These are phyloP conservation scores for Aethina tumida DNA, from an alignment of 1,140 invertebrate species.

Conservation along the genomic window DNA sequence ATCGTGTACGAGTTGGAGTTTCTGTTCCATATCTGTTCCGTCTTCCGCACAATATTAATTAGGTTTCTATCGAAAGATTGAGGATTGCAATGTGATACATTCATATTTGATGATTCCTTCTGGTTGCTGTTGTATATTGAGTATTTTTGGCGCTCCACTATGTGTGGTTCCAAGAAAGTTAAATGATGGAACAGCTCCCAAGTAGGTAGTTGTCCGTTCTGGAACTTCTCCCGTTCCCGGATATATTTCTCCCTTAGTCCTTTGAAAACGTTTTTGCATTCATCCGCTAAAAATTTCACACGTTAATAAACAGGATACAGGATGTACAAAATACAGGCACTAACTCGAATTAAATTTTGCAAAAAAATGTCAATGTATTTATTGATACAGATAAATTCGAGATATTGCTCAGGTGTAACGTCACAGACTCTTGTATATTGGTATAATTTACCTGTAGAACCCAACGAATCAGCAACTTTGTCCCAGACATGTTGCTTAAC, in stretches of 20 bases:
- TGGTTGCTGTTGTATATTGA: slow-evolving; percentile 4
- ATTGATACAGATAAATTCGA: neutral
- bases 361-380: too few relatives aligned
- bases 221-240: slow-evolving; percentile 20
- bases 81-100: slow-evolving; percentile 12
- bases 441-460: slow-evolving; percentile 14
- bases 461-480: slow-evolving; percentile 14
- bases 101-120: slow-evolving; percentile 2
- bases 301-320: neutral
- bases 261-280: slow-evolving; percentile 22
- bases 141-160: slow-evolving; percentile 11
- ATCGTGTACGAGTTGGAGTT: slow-evolving; percentile 22
- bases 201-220: slow-evolving; percentile 9
- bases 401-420: neutral
- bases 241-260: slow-evolving; percentile 21
- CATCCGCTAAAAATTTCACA: slow-evolving; percentile 11
- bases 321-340: slow-evolving; percentile 9
- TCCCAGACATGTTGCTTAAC: slow-evolving; percentile 19
- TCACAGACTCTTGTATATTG: neutral
- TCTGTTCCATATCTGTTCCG: slow-evolving; percentile 22
- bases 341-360: slow-evolving; percentile 3
- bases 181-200: slow-evolving; percentile 19
- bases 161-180: slow-evolving; percentile 22
- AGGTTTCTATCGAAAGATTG: slow-evolving; percentile 19
- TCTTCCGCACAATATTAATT: slow-evolving; percentile 19